Percentiles rank a stretch among this genome's conserved stretches.
phyloP scores from a whole-genome alignment of 1,140 invertebrate genomes.

The Laupala kohalensis region DNA sequence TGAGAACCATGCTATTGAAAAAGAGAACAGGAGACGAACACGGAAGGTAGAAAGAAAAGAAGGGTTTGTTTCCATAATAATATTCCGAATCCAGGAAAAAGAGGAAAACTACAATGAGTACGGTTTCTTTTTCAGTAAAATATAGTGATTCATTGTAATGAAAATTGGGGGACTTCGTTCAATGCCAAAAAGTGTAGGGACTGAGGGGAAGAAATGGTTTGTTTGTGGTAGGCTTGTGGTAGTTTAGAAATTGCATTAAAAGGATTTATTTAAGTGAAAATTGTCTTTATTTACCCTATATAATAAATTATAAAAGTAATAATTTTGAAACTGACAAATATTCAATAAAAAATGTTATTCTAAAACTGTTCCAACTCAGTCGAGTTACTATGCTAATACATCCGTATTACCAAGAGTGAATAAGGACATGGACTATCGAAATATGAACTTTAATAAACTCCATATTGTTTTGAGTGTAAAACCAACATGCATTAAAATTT shows the following conservation, averaged over 20 bases:
- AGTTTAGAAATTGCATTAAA: neutral
- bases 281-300: neutral
- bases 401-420: neutral
- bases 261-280: neutral
- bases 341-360: neutral
- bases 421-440: neutral
- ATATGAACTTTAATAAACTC: neutral
- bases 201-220: neutral
- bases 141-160: neutral
- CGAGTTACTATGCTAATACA: neutral
- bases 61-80: neutral
- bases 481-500: neutral
- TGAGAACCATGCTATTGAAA: neutral
- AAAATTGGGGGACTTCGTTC: neutral
- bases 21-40: neutral
- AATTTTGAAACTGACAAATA: neutral
- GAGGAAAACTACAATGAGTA: neutral
- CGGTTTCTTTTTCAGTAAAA: neutral
- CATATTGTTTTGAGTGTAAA: too few species aligned
- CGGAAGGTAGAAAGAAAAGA: neutral
- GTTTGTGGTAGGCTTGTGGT: neutral
- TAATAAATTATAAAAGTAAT: neutral
- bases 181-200: neutral
- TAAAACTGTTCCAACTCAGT: neutral
- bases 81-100: neutral